Percentiles rank a stretch among this genome's conserved stretches.
Evolutionary conservation across 2,888 invertebrate genomes (phyloP).

Genomic region (Chironomus tentans): DNA sequence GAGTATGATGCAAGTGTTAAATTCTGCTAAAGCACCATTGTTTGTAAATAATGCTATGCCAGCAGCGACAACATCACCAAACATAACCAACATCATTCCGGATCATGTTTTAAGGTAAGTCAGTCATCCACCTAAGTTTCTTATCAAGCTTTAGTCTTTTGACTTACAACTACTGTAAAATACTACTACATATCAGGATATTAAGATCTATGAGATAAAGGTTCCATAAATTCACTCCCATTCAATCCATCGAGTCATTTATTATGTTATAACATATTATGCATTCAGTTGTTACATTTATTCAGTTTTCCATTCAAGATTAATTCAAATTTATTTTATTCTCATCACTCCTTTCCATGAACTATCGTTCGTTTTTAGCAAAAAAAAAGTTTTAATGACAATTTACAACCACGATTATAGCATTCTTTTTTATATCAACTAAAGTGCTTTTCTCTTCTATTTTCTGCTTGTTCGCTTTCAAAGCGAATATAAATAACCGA

Average conservation of each 20-base stretch:
- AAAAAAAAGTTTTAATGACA: background rate
- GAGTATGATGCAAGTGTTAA: conserved; percentile 53
- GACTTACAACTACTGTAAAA: too few species aligned
- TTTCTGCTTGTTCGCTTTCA: background rate
- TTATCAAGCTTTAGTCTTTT: background rate
- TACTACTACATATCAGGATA: too few species aligned
- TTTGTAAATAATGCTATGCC: conserved; percentile 58
- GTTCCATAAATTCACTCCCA: background rate
- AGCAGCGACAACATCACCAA: conserved; percentile 46
- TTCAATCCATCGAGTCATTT: background rate
- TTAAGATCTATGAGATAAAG: background rate
- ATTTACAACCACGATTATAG: conserved; percentile 15
- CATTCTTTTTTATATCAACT: background rate
- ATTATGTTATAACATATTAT: too few species aligned
- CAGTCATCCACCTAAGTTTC: background rate
- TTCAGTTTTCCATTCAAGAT: conserved; percentile 30
- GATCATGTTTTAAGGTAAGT: conserved; percentile 60
- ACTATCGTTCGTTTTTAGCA: background rate
- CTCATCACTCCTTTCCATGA: background rate
- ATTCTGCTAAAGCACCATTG: conserved; percentile 53
- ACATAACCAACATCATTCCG: conserved; percentile 73
- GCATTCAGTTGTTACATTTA: background rate
- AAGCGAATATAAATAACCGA: conserved; percentile 16
- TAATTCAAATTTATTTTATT: conserved; percentile 28
- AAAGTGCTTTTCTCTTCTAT: background rate